These are phyloP conservation scores for Centropus unirufus DNA, from an alignment of 2,113 vertebrate genomes.

Conservation along the genomic window DNA sequence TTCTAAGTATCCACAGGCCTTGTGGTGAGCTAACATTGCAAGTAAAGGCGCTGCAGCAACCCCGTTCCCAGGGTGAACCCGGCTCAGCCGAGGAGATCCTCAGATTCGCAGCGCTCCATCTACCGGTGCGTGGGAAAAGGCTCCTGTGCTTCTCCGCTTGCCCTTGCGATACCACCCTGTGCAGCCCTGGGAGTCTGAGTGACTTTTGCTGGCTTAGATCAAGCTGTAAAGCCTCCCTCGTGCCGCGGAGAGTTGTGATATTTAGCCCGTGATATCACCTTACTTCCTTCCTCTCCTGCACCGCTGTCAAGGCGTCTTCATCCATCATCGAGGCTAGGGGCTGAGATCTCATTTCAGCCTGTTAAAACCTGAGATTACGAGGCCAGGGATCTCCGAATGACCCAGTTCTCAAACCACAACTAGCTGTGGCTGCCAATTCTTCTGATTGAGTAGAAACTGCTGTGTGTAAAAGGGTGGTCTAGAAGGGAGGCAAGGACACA, in stretches of 20 bases:
- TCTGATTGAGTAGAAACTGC: neutral
- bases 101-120: neutral
- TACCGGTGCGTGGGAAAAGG: neutral
- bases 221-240: neutral
- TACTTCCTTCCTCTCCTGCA: neutral
- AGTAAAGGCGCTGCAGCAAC: rapidly evolving
- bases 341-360: neutral
- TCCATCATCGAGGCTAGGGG: neutral
- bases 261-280: neutral
- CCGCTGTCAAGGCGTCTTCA: neutral
- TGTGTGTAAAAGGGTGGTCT: neutral
- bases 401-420: neutral
- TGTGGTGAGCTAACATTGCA: neutral
- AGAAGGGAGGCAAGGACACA: neutral
- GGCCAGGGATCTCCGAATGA: neutral
- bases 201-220: neutral
- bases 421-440: neutral
- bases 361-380: neutral
- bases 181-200: neutral
- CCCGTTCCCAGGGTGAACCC: neutral
- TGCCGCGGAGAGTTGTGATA: neutral
- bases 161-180: neutral
- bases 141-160: neutral
- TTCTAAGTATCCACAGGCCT: neutral
- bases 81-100: rapidly evolving